Evolutionary conservation across 2,113 vertebrate species (phyloP), one percentile per base, ranked within the genome.

Genomic region (Myiozetetes cayanensis): DNA sequence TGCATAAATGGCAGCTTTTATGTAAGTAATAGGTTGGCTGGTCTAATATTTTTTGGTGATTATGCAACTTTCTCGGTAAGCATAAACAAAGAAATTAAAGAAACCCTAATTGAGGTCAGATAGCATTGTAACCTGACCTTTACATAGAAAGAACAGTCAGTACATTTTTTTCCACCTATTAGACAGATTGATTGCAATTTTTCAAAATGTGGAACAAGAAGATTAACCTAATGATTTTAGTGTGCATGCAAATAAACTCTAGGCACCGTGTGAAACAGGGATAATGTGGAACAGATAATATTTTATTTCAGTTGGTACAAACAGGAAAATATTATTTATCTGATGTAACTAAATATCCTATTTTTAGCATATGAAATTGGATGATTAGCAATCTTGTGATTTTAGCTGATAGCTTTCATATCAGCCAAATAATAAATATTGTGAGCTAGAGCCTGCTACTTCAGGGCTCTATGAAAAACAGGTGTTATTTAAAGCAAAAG

Each of bases 311-410:
- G 63, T 74, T 53, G 30, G 17, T 91, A 37, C 14, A 78, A 85
- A 53, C 30, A 80, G 66, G 62, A 88, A 80, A 88, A 73, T 44
- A 43, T 53, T 80, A 25, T 76, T 67, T 90, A 74, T 73, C 46
- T 90, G 61, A 58, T 82, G 15, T 74, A 86, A 91, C 41, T 49
- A 77, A 95, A 83, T 83, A 77, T 44, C 43, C 59, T 83, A 25
- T 50, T 87, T 87, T 91, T 88, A 93, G 61, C 85, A 55, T 59
- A 65, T 52, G 14, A 46, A 89, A 89, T 46, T 53, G 41, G 49
- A 77, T 90, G 67, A 96, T 95, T 80, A 90, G 43, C 59, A 83
- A 4, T 80, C 59, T 31, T 96, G 67, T 87, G 71, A 79, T 85
- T 78, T 35, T 77, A 85, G 63, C 23, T 41, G 62, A 80, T 87